Evolutionary conservation across 2,797 vertebrate species (phyloP).

Genomic region (Anguilla marmorata): DNA sequence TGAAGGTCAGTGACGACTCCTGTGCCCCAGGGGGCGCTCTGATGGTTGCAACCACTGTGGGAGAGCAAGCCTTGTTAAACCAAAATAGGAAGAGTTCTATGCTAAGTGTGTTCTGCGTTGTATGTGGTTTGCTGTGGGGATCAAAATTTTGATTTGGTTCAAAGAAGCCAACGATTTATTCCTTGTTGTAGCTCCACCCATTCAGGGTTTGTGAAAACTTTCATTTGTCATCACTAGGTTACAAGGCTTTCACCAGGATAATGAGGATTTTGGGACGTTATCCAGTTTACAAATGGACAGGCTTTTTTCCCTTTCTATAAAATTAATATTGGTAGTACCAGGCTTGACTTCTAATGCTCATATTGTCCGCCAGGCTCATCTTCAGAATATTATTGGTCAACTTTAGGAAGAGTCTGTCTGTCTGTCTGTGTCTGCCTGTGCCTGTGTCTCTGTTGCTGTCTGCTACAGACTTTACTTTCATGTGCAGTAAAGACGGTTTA

Average conservation of each 20-base stretch:
- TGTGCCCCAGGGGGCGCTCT: background rate
- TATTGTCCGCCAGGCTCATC: too few relatives aligned
- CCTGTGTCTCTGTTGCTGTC: background rate
- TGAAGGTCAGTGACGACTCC: conserved; percentile 82
- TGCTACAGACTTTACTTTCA: background rate
- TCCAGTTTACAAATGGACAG: background rate
- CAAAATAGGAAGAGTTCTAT: background rate
- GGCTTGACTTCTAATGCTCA: too few relatives aligned
- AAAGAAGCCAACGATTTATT: too few relatives aligned
- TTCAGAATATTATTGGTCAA: too few relatives aligned
- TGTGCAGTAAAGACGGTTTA: background rate
- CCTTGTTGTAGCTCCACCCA: too few relatives aligned
- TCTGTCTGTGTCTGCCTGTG: background rate
- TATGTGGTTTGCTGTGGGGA: too few relatives aligned
- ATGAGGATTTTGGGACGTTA: background rate
- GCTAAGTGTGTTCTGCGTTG: background rate
- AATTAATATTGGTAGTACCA: too few relatives aligned
- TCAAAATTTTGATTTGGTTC: too few relatives aligned
- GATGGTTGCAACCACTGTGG: background rate
- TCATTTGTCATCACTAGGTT: too few relatives aligned
- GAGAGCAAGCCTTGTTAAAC: background rate
- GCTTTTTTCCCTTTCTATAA: too few relatives aligned
- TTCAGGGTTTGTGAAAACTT: too few relatives aligned
- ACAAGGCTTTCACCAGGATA: background rate
- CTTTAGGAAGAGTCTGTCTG: background rate